phyloP scores from a whole-genome alignment of 2,888 invertebrate species.

The Phalera bucephala region DNA sequence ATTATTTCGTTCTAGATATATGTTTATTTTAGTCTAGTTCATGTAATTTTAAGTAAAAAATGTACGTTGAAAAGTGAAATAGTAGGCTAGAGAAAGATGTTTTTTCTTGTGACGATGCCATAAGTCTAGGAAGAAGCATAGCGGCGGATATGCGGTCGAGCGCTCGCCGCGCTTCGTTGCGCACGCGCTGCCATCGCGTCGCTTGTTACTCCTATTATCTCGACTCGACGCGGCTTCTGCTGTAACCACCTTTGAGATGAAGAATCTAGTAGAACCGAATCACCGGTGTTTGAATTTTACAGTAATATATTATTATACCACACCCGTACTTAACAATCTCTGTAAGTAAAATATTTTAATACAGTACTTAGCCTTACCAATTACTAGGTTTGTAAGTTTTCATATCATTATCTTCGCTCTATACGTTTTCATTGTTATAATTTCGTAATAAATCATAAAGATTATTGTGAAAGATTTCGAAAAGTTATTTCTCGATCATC shows the following conservation, averaged over 20 bases:
- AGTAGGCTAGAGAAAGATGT: conserved; percentile 23
- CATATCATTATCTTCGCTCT: too few relatives aligned
- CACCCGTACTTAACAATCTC: too few relatives aligned
- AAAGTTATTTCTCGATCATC: too few relatives aligned
- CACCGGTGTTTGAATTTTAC: conserved; percentile 32
- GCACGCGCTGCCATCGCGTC: conserved; percentile 65
- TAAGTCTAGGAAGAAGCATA: conserved; percentile 66
- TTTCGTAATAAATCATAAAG: too few relatives aligned
- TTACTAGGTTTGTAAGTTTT: too few relatives aligned
- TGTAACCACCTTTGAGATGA: conserved; percentile 61
- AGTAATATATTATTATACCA: conserved; percentile 13
- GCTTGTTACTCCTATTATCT: conserved; percentile 75
- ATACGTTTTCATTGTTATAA: too few relatives aligned
- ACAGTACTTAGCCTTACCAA: too few relatives aligned
- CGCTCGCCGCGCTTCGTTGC: conserved; percentile 68
- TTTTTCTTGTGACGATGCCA: conserved; percentile 28
- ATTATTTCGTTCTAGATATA: too few relatives aligned
- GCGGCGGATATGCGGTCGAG: conserved; percentile 79
- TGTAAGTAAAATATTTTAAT: too few relatives aligned
- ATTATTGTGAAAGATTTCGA: too few relatives aligned
- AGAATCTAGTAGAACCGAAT: conserved; percentile 61
- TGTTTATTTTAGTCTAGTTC: too few relatives aligned
- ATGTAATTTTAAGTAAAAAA: too few relatives aligned
- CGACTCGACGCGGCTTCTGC: conserved; percentile 55
- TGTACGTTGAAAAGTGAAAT: conserved; percentile 37